Conservation (phyloP, 92 coral and sea anemone species). For the Porites cylindrica region DNA sequence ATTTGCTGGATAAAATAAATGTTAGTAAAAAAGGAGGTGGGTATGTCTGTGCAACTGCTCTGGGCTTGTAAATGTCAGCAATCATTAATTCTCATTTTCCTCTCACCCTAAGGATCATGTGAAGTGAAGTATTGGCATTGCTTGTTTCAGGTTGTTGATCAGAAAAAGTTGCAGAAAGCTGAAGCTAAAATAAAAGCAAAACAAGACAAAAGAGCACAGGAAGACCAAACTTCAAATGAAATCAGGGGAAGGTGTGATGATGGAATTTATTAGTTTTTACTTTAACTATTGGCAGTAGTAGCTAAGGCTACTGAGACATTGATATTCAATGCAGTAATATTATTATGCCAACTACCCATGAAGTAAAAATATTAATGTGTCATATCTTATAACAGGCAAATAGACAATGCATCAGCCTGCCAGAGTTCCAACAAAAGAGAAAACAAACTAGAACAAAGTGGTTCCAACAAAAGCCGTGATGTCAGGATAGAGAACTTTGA, state of each 20-base stretch:
- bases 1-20: no score
- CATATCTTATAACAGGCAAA: slow-evolving; percentile 35
- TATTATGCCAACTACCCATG: not conserved
- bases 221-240: slow-evolving; percentile 48
- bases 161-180: slow-evolving; percentile 84
- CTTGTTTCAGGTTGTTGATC: slow-evolving; percentile 73
- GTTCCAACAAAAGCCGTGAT: slow-evolving; percentile 79
- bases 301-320: no score
- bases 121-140: not conserved
- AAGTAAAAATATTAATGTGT: not conserved
- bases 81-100: no score
- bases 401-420: slow-evolving; percentile 89
- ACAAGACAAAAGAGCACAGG: slow-evolving; percentile 80
- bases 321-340: not conserved
- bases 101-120: not conserved
- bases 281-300: no score
- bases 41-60: no score
- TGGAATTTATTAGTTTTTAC: not conserved
- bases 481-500: slow-evolving; percentile 88
- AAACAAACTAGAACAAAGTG: slow-evolving; percentile 78
- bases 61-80: no score
- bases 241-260: slow-evolving; percentile 35
- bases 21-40: no score
- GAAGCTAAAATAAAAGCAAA: slow-evolving; percentile 92
- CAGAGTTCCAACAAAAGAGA: slow-evolving; percentile 87